Base-by-base conservation (phyloP, 2,888 invertebrate genomes). In the Brachypterus glaber region DNA sequence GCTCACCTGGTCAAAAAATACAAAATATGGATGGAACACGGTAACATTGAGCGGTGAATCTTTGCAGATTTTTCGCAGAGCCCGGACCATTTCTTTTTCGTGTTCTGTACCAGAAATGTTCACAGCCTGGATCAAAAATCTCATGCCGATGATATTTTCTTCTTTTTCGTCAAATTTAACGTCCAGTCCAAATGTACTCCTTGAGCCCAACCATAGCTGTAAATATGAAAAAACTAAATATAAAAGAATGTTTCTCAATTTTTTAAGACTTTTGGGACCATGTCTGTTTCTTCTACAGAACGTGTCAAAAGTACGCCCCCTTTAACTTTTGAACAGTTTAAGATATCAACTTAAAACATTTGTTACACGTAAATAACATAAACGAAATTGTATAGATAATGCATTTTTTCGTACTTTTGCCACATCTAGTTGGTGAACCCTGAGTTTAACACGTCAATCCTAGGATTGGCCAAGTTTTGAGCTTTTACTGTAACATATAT, bases 11-110 rank as follows among this genome's bases (percentile, higher is more conserved):
- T 95, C 95, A 58, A 93, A 93, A 68, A 90, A 95, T 9, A 93
- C 89, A 60, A 93, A 95, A 61, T 91, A 92, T 0, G 93, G 92
- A 70, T 93, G 91, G 61, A 91, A 95, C 2, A 93, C 90, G 15
- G 87, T 90, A 35, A 82, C 89, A 57, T 91, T 91, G 8, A 91
- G 63, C 2, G 80, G 73, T 1, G 88, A 86, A 21, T 82, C 76
- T 8, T 74, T 67, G 47, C 88, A 86, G 11, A 91, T 79, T 45
- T 76, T 63, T 46, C 91, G 71, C 9, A 92, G 65, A 35, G 81
- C 82, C 52, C 78, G 74, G 5, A 91, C 89, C 90, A 92, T 90
- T 58, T 86, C 86, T 55, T 90, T 88, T 58, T 91, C 91, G 53
- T 86, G 84, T 60, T 89, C 89, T 0, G 90, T 89, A 35, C 90